phyloP scores from a whole-genome alignment of 2,888 invertebrate species.

The Drosophila heteroneura region DNA sequence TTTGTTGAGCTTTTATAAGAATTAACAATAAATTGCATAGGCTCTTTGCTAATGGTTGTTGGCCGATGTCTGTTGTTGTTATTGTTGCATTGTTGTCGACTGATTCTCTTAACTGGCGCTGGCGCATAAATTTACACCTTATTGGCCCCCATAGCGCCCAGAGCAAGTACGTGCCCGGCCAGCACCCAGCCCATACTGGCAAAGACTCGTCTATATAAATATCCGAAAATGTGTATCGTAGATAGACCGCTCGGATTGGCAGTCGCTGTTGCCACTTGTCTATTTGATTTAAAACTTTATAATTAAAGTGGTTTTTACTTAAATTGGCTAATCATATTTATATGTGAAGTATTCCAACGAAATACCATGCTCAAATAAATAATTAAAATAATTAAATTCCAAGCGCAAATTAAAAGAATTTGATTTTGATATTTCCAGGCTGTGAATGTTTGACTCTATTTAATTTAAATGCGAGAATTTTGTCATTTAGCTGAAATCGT shows the following conservation, averaged over 20 bases:
- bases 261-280: conserved; percentile 52
- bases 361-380: conserved; percentile 15
- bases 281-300: conserved; percentile 58
- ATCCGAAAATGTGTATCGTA: conserved; percentile 9
- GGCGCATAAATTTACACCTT: conserved; percentile 84
- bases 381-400: conserved; percentile 31
- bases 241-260: conserved; percentile 43
- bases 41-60: conserved; percentile 61
- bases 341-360: conserved; percentile 54
- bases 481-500: conserved; percentile 11
- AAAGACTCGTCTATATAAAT: conserved; percentile 21
- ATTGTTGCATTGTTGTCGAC: conserved; percentile 29
- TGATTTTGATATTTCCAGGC: conserved; percentile 26
- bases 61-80: conserved; percentile 38
- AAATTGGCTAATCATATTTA: conserved; percentile 78
- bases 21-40: conserved; percentile 77
- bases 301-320: conserved; percentile 80
- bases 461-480: conserved; percentile 48
- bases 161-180: conserved; percentile 62
- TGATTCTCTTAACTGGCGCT: conserved; percentile 46
- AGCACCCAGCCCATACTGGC: conserved; percentile 1
- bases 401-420: conserved; percentile 42
- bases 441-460: conserved; percentile 33
- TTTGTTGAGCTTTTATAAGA: conserved; percentile 61
- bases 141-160: conserved; percentile 84